Base-by-base conservation (phyloP, 2,113 vertebrate species). In the rabbit (Oryctolagus cuniculus) region DNA sequence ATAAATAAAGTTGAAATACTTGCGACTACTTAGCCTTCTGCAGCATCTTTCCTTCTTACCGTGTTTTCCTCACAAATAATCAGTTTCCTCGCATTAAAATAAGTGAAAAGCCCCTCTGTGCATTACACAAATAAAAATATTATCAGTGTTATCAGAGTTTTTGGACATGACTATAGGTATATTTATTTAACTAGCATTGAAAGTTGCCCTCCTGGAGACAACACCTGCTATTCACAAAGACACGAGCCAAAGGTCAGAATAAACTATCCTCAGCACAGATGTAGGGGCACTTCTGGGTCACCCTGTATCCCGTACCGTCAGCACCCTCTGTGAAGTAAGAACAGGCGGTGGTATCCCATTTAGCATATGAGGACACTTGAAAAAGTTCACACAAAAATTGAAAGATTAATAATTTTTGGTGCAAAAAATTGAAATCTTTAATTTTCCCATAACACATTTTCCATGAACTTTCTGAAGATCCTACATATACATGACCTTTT, bases 151-250 rank as follows among this genome's bases (percentile, higher is more conserved):
- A 64, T 87, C 73, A 77, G 51, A 88, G 15, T 84, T 58, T 64
- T 93, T 96, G 25, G 36, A 73, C 13, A 29, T 94, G 15, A 81
- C 72, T 72, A 44, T n/a, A 89, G 77, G 21, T 81, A 19, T 77
- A 84, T 95, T 96, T 90, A 53, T 81, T 96, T 70, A 93, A 87
- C 64, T 72, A n/a, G 79, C 29, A 77, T 5, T 92, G 66, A 89
- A 88, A 92, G 72, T 24, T 83, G 25, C n/a, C 69, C 66, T 67
- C n/a, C 27, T 49, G n/a, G 55, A 95, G 53, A 78, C 24, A 44
- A 11, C 70, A 93, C 31, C 31, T 91, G 51, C 82, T 83, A 3
- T 94, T 91, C 94, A 89, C 24, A 94, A 86, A 94, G 51, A 72
- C 38, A 29, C 77, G 27, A 86, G 49, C 66, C 90, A 91, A 72